These are phyloP conservation scores for Lytechinus variegatus DNA, from an alignment of 35 echinoderm and acorn worm species.

Conservation along the genomic window DNA sequence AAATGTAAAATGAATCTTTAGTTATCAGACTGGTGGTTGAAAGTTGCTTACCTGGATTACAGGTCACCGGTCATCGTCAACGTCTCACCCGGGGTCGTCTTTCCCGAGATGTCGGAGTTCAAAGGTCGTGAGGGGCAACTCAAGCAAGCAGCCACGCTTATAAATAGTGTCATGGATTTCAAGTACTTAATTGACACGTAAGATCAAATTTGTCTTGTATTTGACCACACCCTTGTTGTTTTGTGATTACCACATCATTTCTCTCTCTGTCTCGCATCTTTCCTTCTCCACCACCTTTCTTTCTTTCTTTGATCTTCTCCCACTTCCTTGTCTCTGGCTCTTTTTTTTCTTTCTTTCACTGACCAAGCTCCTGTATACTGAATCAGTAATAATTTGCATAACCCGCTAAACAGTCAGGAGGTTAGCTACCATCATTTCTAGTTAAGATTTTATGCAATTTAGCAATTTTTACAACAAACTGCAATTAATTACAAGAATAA, in stretches of 20 bases:
- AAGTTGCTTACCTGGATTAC: constrained; percentile 80
- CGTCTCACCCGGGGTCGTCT: constrained; percentile 76
- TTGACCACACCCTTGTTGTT: not conserved
- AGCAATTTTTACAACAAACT: too few relatives aligned
- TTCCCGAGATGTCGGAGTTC: constrained; percentile 69
- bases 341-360: too few relatives aligned
- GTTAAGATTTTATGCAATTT: too few relatives aligned
- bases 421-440: too few relatives aligned
- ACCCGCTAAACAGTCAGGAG: too few relatives aligned
- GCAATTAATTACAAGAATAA: too few relatives aligned
- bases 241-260: too few relatives aligned
- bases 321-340: not conserved
- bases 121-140: constrained; percentile 67
- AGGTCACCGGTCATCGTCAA: constrained; percentile 73
- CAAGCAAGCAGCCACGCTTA: constrained; percentile 81
- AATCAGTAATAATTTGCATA: too few relatives aligned
- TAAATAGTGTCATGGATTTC: constrained; percentile 85
- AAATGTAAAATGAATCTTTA: not conserved
- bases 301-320: not conserved
- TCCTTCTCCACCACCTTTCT: not conserved
- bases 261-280: too few relatives aligned
- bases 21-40: constrained; percentile 93
- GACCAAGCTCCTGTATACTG: too few relatives aligned
- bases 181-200: constrained; percentile 91
- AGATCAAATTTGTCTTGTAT: not conserved